Percentiles rank a stretch among this genome's conserved stretches.
These are phyloP conservation scores for Ectropis grisescens DNA, from an alignment of 1,140 invertebrate species.

Conservation along the genomic window DNA sequence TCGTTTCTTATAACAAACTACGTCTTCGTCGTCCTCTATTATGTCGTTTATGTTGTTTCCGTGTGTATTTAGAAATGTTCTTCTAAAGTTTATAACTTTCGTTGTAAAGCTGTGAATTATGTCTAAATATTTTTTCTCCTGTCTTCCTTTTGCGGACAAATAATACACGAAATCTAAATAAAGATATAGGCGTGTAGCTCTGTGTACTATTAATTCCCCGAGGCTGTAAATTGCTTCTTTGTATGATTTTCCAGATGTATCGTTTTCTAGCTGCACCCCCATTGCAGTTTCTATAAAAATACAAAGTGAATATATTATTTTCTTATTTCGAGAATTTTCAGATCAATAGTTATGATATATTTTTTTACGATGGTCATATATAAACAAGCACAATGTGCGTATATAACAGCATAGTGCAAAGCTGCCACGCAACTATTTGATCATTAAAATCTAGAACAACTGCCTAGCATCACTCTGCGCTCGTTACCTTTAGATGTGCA, in stretches of 20 bases:
- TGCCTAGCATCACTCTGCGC: too few species aligned
- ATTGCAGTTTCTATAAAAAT: constrained; percentile 23
- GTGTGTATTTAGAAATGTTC: constrained; percentile 16
- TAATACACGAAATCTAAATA: constrained; percentile 24
- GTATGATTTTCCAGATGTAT: constrained; percentile 15
- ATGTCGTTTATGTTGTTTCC: constrained; percentile 4
- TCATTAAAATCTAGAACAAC: too few species aligned
- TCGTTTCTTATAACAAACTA: constrained; percentile 47
- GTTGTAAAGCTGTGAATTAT: constrained; percentile 34
- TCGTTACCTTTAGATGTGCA: too few species aligned
- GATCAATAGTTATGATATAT: neutral
- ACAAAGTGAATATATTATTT: neutral
- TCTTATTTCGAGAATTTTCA: neutral
- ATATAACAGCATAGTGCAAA: too few species aligned
- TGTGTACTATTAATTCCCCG: constrained; percentile 27
- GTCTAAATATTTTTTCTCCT: constrained; percentile 19
- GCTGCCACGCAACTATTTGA: too few species aligned
- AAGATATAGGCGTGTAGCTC: constrained; percentile 36
- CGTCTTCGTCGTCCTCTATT: constrained; percentile 6
- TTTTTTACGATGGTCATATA: too few species aligned
- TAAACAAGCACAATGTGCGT: too few species aligned
- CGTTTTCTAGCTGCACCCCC: constrained; percentile 17
- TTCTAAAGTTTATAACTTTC: constrained; percentile 33
- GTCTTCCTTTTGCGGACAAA: constrained; percentile 14
- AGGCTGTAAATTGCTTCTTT: constrained; percentile 28